Percentiles rank a stretch among this genome's conserved stretches.
phyloP scores from a whole-genome alignment of 2,797 vertebrate genomes.

The Pangasius larnaudii region DNA sequence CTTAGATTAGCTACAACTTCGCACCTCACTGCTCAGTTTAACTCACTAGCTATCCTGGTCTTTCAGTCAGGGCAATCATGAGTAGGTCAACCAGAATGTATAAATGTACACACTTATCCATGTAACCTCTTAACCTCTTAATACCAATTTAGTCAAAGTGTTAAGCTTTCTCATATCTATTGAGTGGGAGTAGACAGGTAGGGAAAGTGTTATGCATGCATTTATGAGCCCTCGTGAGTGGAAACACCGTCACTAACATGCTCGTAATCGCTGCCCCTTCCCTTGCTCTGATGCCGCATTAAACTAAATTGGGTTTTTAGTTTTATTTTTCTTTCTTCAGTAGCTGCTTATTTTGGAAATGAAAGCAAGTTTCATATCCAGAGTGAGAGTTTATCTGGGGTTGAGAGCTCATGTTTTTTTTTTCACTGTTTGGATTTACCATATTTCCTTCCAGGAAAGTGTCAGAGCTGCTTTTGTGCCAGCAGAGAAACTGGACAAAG shows the following conservation, averaged over 20 bases:
- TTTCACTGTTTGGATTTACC: slow-evolving; percentile 39
- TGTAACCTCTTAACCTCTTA: slow-evolving; percentile 25
- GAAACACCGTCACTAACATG: background rate
- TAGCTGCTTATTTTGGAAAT: slow-evolving; percentile 31
- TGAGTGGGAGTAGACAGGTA: background rate
- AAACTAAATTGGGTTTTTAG: background rate
- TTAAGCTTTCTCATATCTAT: slow-evolving; percentile 44
- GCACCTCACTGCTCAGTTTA: slow-evolving; percentile 23
- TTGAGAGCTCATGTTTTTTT: background rate
- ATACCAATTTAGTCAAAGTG: slow-evolving; percentile 41
- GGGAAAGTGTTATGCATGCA: background rate
- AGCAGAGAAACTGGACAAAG: slow-evolving; percentile 60
- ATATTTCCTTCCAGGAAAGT: slow-evolving; percentile 71
- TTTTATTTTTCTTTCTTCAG: background rate
- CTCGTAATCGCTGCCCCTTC: background rate
- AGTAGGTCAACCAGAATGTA: slow-evolving; percentile 15
- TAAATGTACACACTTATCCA: background rate
- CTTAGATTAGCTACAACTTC: slow-evolving; percentile 28
- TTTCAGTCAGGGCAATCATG: background rate
- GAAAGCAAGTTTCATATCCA: slow-evolving; percentile 4
- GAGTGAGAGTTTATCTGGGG: background rate
- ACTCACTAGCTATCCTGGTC: background rate
- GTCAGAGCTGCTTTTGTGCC: slow-evolving; percentile 61
- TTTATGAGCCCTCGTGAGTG: background rate
- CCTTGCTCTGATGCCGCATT: slow-evolving; percentile 8